Base-by-base conservation (phyloP, 2,113 vertebrate species). In the Benitochromis conjunctus region DNA sequence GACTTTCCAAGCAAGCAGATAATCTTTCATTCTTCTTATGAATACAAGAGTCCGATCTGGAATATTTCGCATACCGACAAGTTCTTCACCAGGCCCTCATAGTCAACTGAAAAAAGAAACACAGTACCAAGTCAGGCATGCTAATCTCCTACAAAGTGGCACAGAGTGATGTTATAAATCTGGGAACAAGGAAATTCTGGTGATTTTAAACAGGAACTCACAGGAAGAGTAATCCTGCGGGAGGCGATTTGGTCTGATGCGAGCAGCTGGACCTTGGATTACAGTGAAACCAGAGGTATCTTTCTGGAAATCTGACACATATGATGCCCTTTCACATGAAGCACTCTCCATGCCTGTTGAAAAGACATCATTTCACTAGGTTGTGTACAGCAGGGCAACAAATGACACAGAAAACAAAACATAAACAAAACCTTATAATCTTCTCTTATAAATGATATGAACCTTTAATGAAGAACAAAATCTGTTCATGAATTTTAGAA, bases 281-380 rank as follows among this genome's bases (percentile, higher is more conserved):
- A 99, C 86, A 14, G 86, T 93, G 91, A 99, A 98, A 93, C 94
- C 46, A 29, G 96, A 88, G 1, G 93, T 92, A 13, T 91, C 2
- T 3, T 92, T 0, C 66, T 97, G 95, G 91, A 97, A 98, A 55
- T 94, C 19, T 1, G 96, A 96, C 94, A 99, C 97, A 14, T 90
- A 97, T 4, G 94, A 95, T 24, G 96, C 82, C 53, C 95, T 94
- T 2, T 90, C 80, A 93, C 97, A 99, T 3, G 93, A 96, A 5
- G 97, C 99, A 82, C 94, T 94, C 19, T 99, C 98, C 99, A 99
- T 99, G 62, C 99, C 99, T 99, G 93, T 26, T 46, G 51, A 29
- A 90, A 87, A 19, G 54, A 41, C 53, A 38, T 51, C 29, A 29
- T 41, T 51, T 74, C 8, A 36, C 36, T 38, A 54, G 18, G 10